Evolutionary conservation across 2,888 invertebrate genomes (phyloP), one percentile per base, ranked within the genome.

Genomic region (Tachina lurida): DNA sequence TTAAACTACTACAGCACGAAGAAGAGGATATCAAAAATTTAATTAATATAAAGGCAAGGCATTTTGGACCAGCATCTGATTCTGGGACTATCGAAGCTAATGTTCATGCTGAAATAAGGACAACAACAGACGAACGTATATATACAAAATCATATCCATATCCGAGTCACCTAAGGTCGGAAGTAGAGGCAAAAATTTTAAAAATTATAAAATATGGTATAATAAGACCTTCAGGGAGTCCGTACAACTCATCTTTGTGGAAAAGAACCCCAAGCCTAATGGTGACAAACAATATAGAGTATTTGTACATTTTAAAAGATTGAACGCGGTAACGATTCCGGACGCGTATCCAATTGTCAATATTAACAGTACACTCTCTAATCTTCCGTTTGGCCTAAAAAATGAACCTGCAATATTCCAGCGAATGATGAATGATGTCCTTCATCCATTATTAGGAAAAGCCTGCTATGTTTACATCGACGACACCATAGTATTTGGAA

Each of bases 141-240:
- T 84, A 84, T n/a, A 73, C 78, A 0, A 78, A 86, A 62, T 80
- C 83, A 15, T 86, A 86, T n/a, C 80, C 77, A 3, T 87, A 86
- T 62, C 77, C 82, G 1, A 45, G 68, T 0, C 49, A 68, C 56
- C 47, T 87, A 43, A 22, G 10, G 5, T 56, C 56, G 13, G 56
- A 56, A 19, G 56, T 22, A 19, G 65, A 68, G 15, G 22, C 15
- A 39, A 2, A 13, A 52, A 63, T 43, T 43, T 17, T 17, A 62
- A 43, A 77, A 58, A 47, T 77, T 31, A 60, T 77, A 2, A 8
- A 58, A 41, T 49, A 68, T n/a, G 68, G 60, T 13, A 47, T 60
- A 49, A 49, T 74, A 17, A 47, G 74, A 52, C 74, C 7, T 41
- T 62, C 74, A 15, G 52, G 41, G 49, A 77, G 67, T 17, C 77